phyloP scores from a whole-genome alignment of 2,113 vertebrate species.

The Centropus unirufus region DNA sequence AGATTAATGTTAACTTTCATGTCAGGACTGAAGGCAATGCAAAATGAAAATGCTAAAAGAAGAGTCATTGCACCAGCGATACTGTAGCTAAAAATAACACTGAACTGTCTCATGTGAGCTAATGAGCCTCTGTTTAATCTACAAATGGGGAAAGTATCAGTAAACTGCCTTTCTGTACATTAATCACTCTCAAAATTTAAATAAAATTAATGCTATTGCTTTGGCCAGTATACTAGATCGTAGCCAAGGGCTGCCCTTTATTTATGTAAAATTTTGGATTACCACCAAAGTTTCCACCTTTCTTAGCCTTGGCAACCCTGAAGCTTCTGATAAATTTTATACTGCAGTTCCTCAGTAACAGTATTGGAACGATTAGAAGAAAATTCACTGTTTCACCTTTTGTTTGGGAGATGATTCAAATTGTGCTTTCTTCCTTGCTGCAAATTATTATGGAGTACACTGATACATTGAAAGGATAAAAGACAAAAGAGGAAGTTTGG shows the following conservation, averaged over 20 bases:
- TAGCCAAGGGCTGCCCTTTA: not conserved
- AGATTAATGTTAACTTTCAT: conserved; percentile 83
- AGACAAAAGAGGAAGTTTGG: not conserved
- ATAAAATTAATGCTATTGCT: not conserved
- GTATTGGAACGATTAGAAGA: not conserved
- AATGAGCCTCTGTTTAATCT: conserved; percentile 44
- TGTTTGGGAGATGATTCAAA: not conserved
- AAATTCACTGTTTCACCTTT: conserved; percentile 10
- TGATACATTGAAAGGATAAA: not conserved
- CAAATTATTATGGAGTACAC: not conserved
- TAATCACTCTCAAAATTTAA: conserved; percentile 3
- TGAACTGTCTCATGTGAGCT: not conserved
- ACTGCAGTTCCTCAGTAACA: not conserved
- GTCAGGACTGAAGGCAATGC: conserved; percentile 73
- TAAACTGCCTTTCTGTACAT: not conserved
- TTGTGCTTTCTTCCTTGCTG: not conserved
- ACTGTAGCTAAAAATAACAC: conserved; percentile 36
- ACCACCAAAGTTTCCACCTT: not conserved
- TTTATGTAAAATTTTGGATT: not conserved
- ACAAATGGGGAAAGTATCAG: conserved; percentile 22
- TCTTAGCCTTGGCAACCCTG: not conserved
- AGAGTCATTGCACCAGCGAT: conserved; percentile 7
- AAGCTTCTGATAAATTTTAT: not conserved
- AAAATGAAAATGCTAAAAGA: conserved; percentile 69
- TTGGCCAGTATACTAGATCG: not conserved